A percentile compares a stretch with the other conserved stretches of the same genome.
Evolutionary conservation across 2,888 invertebrate species (phyloP).

Genomic region (Atethmia centrago): DNA sequence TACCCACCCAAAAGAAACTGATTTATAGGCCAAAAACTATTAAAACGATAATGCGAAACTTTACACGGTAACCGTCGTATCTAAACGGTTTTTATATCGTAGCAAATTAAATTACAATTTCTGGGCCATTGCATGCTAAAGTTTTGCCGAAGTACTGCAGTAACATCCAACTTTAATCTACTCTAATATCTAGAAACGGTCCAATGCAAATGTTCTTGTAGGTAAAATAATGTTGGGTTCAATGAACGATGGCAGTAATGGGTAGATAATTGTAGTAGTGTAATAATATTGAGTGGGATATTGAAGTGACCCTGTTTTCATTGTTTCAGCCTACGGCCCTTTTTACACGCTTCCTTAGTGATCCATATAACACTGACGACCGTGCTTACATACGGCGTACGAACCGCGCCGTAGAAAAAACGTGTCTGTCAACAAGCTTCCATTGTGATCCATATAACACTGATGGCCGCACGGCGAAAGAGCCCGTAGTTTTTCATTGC

Average conservation of each 20-base stretch:
- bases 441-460: too few relatives aligned
- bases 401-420: too few relatives aligned
- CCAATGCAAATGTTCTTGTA: slow-evolving; percentile 52
- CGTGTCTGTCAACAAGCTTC: too few relatives aligned
- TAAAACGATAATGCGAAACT: slow-evolving; percentile 26
- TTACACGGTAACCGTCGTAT: slow-evolving; percentile 16
- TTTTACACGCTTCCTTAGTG: too few relatives aligned
- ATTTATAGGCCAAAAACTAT: slow-evolving; percentile 29
- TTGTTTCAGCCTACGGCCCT: background rate
- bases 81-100: slow-evolving; percentile 41
- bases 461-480: too few relatives aligned
- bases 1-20: slow-evolving; percentile 24
- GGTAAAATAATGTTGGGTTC: slow-evolving; percentile 20
- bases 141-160: slow-evolving; percentile 40
- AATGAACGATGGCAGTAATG: slow-evolving; percentile 26
- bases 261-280: background rate
- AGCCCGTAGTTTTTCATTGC: too few relatives aligned
- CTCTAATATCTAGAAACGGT: slow-evolving; percentile 30
- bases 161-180: slow-evolving; percentile 53
- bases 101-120: slow-evolving; percentile 60
- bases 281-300: background rate
- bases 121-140: slow-evolving; percentile 48
- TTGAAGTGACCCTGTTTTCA: background rate
- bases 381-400: too few relatives aligned
- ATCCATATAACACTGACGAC: too few relatives aligned